These are phyloP conservation scores for Eurytoma californica DNA, from an alignment of 2,888 invertebrate species.

Conservation along the genomic window DNA sequence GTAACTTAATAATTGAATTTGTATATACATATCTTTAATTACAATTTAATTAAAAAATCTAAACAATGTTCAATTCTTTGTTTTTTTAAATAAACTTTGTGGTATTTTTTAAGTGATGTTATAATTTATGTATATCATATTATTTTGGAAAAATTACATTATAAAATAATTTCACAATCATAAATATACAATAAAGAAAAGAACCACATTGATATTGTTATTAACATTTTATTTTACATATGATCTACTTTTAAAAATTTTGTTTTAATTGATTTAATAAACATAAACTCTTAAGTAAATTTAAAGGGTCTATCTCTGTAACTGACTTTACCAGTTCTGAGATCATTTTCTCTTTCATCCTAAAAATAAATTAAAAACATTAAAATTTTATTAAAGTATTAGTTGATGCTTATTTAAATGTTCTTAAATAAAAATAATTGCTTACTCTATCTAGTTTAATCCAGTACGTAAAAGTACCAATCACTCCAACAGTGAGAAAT, in stretches of 20 bases:
- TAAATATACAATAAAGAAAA: not conserved
- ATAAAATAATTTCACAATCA: not conserved
- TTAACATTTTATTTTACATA: constrained; percentile 34
- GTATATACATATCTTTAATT: too few species aligned
- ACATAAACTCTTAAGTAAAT: constrained; percentile 72
- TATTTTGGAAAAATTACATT: constrained; percentile 5
- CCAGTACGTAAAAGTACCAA: constrained; percentile 77
- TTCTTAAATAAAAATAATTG: constrained; percentile 1
- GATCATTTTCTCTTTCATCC: constrained; percentile 77
- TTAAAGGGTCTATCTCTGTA: constrained; percentile 86
- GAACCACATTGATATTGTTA: not conserved
- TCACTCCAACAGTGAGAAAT: constrained; percentile 77
- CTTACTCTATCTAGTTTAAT: constrained; percentile 77
- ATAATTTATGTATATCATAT: not conserved
- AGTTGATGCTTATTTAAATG: not conserved
- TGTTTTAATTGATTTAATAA: constrained; percentile 71
- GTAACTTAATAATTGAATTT: too few species aligned
- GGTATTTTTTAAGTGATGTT: too few species aligned
- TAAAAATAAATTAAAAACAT: constrained; percentile 60
- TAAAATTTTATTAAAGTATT: not conserved
- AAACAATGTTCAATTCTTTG: not conserved
- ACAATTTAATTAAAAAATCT: too few species aligned
- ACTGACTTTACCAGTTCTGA: constrained; percentile 83
- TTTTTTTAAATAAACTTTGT: not conserved
- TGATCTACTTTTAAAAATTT: constrained; percentile 34